phyloP scores from a whole-genome alignment of 2,113 vertebrate species.

The Nannobrachium achirus region DNA sequence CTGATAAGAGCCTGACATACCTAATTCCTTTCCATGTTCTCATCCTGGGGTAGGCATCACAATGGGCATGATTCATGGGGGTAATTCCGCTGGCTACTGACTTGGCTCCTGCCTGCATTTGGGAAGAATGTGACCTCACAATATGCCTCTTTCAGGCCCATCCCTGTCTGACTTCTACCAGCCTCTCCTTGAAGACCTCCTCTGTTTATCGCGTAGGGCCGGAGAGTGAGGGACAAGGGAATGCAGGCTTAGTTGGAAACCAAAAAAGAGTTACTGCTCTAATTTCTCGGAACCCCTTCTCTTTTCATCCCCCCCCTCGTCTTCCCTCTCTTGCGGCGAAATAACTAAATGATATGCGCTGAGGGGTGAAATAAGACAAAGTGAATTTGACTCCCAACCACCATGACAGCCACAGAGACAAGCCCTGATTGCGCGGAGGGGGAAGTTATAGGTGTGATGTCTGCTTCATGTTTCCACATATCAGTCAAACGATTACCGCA shows the following conservation, averaged over 20 bases:
- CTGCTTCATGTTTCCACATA: constrained; percentile 56
- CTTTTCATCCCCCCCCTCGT: constrained; percentile 16
- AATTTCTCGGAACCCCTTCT: constrained; percentile 46
- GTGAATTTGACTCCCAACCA: constrained; percentile 57
- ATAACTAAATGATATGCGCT: constrained; percentile 57
- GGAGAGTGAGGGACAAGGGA: constrained; percentile 63
- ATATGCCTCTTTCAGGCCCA: constrained; percentile 81
- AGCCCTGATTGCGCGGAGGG: constrained; percentile 61
- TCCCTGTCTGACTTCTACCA: constrained; percentile 72
- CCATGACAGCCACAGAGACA: constrained; percentile 62
- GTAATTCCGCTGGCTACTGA: constrained; percentile 80
- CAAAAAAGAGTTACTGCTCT: neutral
- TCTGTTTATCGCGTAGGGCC: constrained; percentile 68
- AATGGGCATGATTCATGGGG: constrained; percentile 82
- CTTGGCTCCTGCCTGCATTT: constrained; percentile 80
- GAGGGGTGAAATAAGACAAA: constrained; percentile 54
- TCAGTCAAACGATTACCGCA: constrained; percentile 39
- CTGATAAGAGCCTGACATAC: constrained; percentile 77
- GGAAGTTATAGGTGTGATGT: constrained; percentile 67
- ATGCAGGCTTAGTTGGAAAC: constrained; percentile 43
- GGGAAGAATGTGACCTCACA: constrained; percentile 85
- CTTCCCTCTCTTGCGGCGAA: constrained; percentile 7
- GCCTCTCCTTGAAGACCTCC: constrained; percentile 74
- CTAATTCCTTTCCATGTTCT: constrained; percentile 81
- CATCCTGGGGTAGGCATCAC: constrained; percentile 79